These are phyloP conservation scores for Dusona sp. DNA, from an alignment of 2,888 invertebrate genomes.

Conservation along the genomic window DNA sequence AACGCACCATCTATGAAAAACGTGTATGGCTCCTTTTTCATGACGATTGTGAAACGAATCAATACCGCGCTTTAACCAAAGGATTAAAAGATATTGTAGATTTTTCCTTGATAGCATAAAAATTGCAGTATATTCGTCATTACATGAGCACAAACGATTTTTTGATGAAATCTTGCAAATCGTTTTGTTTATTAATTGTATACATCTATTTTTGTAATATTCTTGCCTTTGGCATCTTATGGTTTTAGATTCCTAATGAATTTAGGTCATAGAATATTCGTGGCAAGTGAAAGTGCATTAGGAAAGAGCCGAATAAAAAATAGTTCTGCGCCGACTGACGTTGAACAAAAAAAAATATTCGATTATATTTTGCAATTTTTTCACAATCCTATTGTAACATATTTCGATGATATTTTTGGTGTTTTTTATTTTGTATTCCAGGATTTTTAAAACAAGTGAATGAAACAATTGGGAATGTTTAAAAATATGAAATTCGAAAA, in stretches of 20 bases:
- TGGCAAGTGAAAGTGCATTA: background rate
- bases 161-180: background rate
- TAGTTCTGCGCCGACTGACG: too few species aligned
- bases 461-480: background rate
- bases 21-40: constrained; percentile 29
- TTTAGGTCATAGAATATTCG: background rate
- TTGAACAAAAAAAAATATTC: too few species aligned
- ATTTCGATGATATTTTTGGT: background rate
- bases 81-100: constrained; percentile 1
- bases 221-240: background rate
- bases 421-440: background rate
- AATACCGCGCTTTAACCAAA: constrained; percentile 34
- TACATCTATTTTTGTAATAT: background rate
- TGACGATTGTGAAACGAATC: constrained; percentile 29
- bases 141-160: background rate
- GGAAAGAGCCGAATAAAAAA: too few species aligned
- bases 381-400: too few species aligned
- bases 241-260: background rate
- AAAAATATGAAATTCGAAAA: background rate
- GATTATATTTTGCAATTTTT: too few species aligned
- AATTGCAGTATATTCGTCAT: background rate
- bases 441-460: background rate
- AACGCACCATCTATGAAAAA: constrained; percentile 38
- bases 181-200: background rate
- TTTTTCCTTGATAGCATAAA: background rate